Evolutionary conservation across 2,113 vertebrate genomes (phyloP), one percentile per base, ranked within the genome.

Genomic region (Nibea albiflora): DNA sequence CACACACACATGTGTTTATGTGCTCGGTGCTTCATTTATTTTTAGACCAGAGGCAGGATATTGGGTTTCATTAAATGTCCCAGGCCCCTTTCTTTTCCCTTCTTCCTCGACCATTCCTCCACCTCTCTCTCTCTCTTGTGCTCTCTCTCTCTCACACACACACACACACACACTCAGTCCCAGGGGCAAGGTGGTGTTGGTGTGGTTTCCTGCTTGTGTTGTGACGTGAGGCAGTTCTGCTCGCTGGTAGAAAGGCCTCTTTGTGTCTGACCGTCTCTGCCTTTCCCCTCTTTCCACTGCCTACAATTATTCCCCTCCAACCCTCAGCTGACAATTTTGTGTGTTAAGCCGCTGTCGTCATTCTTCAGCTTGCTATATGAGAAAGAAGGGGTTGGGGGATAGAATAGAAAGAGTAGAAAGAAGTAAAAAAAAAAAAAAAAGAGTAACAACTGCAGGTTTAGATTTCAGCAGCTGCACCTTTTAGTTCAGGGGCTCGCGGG

Each of bases 1-100:
- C 57, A 57, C 11, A 57, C 22, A 80, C 42, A 65, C 12, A 78
- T 74, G 67, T 92, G 81, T 92, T 91, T 92, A 75, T 83, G 73
- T 86, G 73, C 80, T 76, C 47, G 50, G 84, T 77, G 70, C 52
- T 64, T 12, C 78, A 81, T 93, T 91, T 94, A 95, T 95, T 95
- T 95, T 95, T 94, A 95, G 92, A 92, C 83, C 26, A 80, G 74
- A 79, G 80, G 63, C 84, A 90, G 69, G 82, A 89, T 90, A 90
- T 92, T 94, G 77, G 50, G 86, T 93, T 94, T 93, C 92, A 92
- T 92, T 90, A 90, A 92, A 90, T 58, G 65, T 81, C 89, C 93
- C 90, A 86, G 86, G 90, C 80, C 80, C 31, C 65, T 61, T 80
- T 49, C 28, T 79, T 76, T 44, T 50, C 42, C 71, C 66, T 73